These are phyloP conservation scores for Columba janthina DNA, from an alignment of 2,113 vertebrate genomes.

Conservation along the genomic window DNA sequence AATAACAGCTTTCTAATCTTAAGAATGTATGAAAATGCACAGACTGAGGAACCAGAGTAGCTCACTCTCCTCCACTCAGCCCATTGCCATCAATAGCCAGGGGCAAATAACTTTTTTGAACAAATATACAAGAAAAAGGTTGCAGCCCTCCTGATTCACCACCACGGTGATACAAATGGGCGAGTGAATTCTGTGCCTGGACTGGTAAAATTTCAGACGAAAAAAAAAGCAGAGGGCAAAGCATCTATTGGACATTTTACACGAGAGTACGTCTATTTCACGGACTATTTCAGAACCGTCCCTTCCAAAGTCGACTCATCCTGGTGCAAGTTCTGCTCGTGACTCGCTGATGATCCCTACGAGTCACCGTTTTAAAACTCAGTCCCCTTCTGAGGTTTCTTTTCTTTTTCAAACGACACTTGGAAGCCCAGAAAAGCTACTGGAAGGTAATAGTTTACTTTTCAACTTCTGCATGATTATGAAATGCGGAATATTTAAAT, in stretches of 20 bases:
- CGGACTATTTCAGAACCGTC: neutral
- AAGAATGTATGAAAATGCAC: neutral
- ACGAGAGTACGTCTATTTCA: neutral
- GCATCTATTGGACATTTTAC: no score
- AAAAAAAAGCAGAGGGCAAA: neutral
- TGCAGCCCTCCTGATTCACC: constrained; percentile 7
- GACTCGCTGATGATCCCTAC: neutral
- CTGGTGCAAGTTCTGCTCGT: neutral
- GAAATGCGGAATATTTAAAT: neutral
- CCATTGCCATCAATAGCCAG: neutral
- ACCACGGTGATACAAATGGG: neutral
- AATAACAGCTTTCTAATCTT: neutral
- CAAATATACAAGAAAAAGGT: neutral
- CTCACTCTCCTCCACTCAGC: neutral
- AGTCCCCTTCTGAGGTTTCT: neutral
- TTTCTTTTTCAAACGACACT: neutral
- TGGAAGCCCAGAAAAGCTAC: neutral
- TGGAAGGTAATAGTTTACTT: constrained; percentile 25
- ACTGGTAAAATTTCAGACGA: neutral
- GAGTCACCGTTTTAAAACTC: neutral
- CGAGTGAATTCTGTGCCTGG: neutral
- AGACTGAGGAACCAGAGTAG: neutral
- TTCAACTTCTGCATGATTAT: neutral
- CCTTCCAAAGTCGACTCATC: neutral
- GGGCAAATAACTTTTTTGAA: neutral